Evolutionary conservation across 2,113 vertebrate species (phyloP).

Genomic region (Egretta garzetta): DNA sequence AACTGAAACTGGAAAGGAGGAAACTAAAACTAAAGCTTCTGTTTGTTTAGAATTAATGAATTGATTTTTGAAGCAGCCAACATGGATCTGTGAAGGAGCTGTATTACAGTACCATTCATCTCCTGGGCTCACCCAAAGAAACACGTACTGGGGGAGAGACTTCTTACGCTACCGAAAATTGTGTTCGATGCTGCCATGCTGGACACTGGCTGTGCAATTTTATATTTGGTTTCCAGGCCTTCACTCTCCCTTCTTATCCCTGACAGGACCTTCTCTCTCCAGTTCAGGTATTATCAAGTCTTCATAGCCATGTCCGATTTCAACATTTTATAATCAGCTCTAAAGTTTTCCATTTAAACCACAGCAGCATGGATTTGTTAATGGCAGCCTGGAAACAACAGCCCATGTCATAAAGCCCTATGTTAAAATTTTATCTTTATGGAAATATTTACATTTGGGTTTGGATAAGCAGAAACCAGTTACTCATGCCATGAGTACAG

Average conservation of each 20-base stretch:
- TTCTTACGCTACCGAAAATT: fast-evolving
- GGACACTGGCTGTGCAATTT: not conserved
- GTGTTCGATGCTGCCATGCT: not conserved
- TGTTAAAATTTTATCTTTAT: conserved; percentile 47
- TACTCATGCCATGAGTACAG: not conserved
- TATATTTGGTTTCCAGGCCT: not conserved
- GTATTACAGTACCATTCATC: not conserved
- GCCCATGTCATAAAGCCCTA: not conserved
- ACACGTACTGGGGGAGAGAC: not conserved
- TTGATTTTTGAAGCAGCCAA: not conserved
- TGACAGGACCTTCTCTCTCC: not conserved
- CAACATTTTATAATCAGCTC: conserved; percentile 1
- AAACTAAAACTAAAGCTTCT: not conserved
- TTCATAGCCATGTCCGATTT: not conserved
- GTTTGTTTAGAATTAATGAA: not conserved
- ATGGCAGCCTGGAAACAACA: conserved; percentile 15
- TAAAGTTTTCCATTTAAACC: conserved; percentile 11
- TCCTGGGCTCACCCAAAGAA: not conserved
- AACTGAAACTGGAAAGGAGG: too few relatives aligned
- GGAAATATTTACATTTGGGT: conserved; percentile 22
- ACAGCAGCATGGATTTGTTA: not conserved
- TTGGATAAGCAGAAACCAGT: conserved; percentile 20
- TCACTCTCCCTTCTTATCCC: not conserved
- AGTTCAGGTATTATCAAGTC: not conserved
- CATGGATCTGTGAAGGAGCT: not conserved